Conservation (phyloP, 2,888 invertebrate species). For the Brenthis ino region DNA sequence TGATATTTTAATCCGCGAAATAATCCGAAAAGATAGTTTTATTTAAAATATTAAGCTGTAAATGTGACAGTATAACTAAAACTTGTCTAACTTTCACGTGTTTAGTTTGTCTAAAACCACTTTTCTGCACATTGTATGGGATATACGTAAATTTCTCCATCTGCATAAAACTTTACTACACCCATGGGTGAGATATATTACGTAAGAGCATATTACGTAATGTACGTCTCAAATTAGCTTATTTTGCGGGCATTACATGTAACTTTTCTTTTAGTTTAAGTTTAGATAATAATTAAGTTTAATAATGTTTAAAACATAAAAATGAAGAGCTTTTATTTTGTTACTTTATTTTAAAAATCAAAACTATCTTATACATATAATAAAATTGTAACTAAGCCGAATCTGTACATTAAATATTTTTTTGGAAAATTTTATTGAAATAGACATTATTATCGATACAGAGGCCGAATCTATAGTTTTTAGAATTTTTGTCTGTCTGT, state of each 20-base stretch:
- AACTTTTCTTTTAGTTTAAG: too few relatives aligned
- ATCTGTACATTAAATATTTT: too few relatives aligned
- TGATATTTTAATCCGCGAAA: too few relatives aligned
- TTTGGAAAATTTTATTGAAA: too few relatives aligned
- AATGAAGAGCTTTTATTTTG: background rate
- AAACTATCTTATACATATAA: too few relatives aligned
- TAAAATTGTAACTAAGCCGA: too few relatives aligned
- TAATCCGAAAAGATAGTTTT: too few relatives aligned
- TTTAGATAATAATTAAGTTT: too few relatives aligned
- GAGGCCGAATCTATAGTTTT: too few relatives aligned
- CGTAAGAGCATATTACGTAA: constrained; percentile 15
- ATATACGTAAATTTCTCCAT: constrained; percentile 11
- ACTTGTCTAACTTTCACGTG: constrained; percentile 23
- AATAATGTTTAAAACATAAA: too few relatives aligned
- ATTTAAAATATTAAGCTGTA: constrained; percentile 3
- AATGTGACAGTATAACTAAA: constrained; percentile 21
- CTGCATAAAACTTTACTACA: constrained; percentile 20
- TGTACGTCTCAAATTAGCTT: constrained; percentile 1
- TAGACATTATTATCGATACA: too few relatives aligned
- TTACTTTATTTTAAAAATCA: background rate
- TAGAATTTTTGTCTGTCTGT: too few relatives aligned
- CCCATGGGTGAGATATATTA: constrained; percentile 16
- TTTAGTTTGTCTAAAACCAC: constrained; percentile 20
- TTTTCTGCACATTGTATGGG: constrained; percentile 1
- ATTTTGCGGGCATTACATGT: background rate